Evolutionary conservation across 2,113 vertebrate species (phyloP).

Genomic region (Sardina pilchardus): DNA sequence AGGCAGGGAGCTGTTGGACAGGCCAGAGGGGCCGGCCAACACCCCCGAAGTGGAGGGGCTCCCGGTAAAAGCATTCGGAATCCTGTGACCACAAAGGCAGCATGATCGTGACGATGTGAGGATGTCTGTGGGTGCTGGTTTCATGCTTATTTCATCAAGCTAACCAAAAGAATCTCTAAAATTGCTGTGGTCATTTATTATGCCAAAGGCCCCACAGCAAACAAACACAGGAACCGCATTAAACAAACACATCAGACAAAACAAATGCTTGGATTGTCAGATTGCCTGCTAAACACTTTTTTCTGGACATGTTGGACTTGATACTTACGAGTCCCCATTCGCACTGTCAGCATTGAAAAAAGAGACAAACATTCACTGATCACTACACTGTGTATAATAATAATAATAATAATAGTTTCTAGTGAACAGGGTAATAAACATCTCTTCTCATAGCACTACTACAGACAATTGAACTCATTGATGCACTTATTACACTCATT

Average conservation of each 20-base stretch:
- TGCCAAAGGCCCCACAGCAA: too few species aligned
- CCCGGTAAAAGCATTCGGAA: constrained; percentile 84
- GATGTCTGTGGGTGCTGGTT: neutral
- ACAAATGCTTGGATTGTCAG: neutral
- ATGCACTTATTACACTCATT: too few species aligned
- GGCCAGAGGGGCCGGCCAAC: constrained; percentile 52
- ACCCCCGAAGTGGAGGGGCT: constrained; percentile 62
- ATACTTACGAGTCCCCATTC: constrained; percentile 86
- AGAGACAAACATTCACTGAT: constrained; percentile 34
- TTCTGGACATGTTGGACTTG: constrained; percentile 1
- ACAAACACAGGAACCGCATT: neutral
- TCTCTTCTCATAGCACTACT: too few species aligned
- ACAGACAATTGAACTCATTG: too few species aligned
- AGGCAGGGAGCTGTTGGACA: constrained; percentile 67
- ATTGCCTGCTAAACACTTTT: neutral
- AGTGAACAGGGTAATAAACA: too few species aligned
- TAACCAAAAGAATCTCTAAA: neutral
- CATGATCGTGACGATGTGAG: neutral
- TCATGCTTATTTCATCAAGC: neutral
- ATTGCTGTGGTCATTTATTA: neutral
- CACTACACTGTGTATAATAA: neutral
- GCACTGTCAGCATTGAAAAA: constrained; percentile 74
- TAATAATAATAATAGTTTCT: too few species aligned
- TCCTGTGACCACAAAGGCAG: constrained; percentile 63
- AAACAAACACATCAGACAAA: too few species aligned